Evolutionary conservation across 2,888 invertebrate genomes (phyloP), one percentile per base, ranked within the genome.

Genomic region (Petrophora chlorosata): DNA sequence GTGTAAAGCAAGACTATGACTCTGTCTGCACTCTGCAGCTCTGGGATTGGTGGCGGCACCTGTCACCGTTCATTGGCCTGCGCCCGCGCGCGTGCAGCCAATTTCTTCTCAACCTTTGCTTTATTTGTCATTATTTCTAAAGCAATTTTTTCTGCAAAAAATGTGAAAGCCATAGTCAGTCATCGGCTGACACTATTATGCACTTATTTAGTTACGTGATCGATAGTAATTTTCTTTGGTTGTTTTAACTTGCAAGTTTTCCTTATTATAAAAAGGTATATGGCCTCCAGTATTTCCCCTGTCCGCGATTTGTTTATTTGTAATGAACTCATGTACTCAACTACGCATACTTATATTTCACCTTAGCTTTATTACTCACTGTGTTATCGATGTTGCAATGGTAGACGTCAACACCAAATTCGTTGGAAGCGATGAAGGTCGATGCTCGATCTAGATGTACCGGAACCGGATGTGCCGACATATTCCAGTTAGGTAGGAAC

Each of bases 61-160:
- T 84, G 85, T 82, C 82, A 78, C 70, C 83, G 85, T 84, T 85
- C 85, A 80, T 81, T 85, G 84, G 85, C 85, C 52, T 47, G 47
- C 34, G 47, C 82, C 82, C 77, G 75, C 78, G 78, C 82, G 80
- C 79, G 82, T 76, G 76, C 65, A 69, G 67, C 64, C 60, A 64
- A 73, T 79, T 81, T 81, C 65, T 70, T 75, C 59, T 67, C 59
- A 56, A 49, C 53, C 61, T 56, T 66, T 68, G 63, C 63, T 66
- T 50, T 67, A 69, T 61, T 62, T 68, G 48, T 56, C 49, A 69
- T 74, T 72, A 68, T 65, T 49, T 46, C 41, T 32, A 38, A 12
- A 44, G 28, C 26, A 19, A 15, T 25, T 33, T 34, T 42, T 66
- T 66, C 40, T 57, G 53, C 43, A 46, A 44, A 52, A 50, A 56